phyloP scores from a whole-genome alignment of 2,113 vertebrate species.

The Beaufortia kweichowensis region DNA sequence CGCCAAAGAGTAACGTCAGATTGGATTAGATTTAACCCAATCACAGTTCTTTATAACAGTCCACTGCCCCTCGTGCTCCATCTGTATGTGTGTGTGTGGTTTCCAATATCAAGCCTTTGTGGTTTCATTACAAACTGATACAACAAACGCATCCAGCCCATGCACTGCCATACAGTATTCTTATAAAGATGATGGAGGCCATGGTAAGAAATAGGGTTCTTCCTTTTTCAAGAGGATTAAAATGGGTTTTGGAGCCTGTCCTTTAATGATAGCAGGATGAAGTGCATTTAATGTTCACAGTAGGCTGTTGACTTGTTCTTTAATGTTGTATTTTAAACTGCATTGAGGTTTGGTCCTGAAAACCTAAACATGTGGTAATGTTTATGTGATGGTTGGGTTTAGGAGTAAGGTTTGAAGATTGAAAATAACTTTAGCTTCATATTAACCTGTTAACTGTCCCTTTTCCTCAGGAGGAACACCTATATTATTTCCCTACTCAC shows the following conservation, averaged over 20 bases:
- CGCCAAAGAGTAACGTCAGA: constrained; percentile 44
- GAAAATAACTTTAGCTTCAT: too few relatives aligned
- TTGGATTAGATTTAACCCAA: constrained; percentile 56
- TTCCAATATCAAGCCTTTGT: constrained; percentile 41
- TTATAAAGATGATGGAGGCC: constrained; percentile 30
- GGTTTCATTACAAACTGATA: constrained; percentile 45
- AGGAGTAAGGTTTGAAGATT: too few relatives aligned
- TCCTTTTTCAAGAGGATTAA: constrained; percentile 31
- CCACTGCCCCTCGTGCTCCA: neutral
- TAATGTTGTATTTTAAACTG: neutral
- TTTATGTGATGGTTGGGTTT: too few relatives aligned
- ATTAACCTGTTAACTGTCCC: too few relatives aligned
- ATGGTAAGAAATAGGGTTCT: constrained; percentile 21
- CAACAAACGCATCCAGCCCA: constrained; percentile 18
- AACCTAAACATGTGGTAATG: too few relatives aligned
- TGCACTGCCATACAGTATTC: constrained; percentile 32
- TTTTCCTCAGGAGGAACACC: too few relatives aligned
- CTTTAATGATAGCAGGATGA: neutral
- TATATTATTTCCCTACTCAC: too few relatives aligned
- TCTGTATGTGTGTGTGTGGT: constrained; percentile 39
- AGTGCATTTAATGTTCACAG: neutral
- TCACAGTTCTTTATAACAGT: constrained; percentile 50
- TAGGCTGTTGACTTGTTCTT: neutral
- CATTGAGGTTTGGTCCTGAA: neutral
- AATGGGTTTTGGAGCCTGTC: constrained; percentile 5